Conservation (phyloP, 2,888 invertebrate genomes). For the Caenorhabditis virilis region DNA sequence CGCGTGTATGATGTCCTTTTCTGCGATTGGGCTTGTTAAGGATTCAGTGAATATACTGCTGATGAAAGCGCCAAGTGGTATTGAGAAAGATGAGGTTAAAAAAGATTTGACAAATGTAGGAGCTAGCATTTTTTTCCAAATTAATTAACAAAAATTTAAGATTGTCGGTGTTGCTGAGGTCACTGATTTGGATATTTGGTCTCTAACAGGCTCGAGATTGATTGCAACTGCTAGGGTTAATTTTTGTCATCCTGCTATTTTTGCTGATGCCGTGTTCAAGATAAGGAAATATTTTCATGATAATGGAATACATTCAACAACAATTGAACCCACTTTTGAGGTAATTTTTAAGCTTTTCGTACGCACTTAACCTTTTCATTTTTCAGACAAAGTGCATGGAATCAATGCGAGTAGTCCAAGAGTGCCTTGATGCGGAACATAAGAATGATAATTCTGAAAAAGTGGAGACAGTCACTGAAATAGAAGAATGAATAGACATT, state of each 20-base stretch:
- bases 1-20: constrained; percentile 43
- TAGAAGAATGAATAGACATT: too few species aligned
- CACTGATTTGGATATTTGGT: constrained; percentile 71
- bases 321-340: constrained; percentile 72
- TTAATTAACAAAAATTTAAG: constrained; percentile 53
- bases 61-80: constrained; percentile 97
- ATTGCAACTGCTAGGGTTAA: constrained; percentile 66
- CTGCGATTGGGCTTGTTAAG: constrained; percentile 73
- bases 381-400: constrained; percentile 27
- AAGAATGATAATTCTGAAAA: too few species aligned
- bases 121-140: background rate
- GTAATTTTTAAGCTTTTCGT: constrained; percentile 3
- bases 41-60: constrained; percentile 92
- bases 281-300: constrained; percentile 72
- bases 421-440: constrained; percentile 5
- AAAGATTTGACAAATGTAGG: constrained; percentile 52
- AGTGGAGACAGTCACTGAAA: too few species aligned
- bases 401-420: constrained; percentile 14
- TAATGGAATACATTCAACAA: constrained; percentile 72
- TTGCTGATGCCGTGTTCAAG: constrained; percentile 69
- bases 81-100: constrained; percentile 75
- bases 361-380: background rate
- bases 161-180: constrained; percentile 71
- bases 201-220: constrained; percentile 54
- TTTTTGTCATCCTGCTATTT: constrained; percentile 68